These are phyloP conservation scores for Pissodes strobi DNA, from an alignment of 1,140 invertebrate species.

Conservation along the genomic window DNA sequence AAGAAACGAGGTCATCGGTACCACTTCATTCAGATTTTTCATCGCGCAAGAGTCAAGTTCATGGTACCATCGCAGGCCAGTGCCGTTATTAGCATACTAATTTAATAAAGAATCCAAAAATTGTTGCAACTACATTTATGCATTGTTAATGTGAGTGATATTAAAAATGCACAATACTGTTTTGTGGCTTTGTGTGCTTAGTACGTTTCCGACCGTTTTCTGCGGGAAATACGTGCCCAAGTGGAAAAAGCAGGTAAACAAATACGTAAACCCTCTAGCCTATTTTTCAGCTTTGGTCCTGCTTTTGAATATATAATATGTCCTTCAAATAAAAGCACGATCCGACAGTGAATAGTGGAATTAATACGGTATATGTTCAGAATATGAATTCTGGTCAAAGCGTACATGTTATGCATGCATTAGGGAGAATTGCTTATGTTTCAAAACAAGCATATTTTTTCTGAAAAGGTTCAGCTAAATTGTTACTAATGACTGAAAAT, in stretches of 20 bases:
- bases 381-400: too few species aligned
- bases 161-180: conserved; percentile 11
- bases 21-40: conserved; percentile 4
- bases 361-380: too few species aligned
- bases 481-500: too few species aligned
- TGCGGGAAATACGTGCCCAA: conserved; percentile 70
- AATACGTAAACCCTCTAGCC: too few species aligned
- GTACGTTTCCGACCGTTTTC: conserved; percentile 24
- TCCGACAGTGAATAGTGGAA: too few species aligned
- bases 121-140: conserved; percentile 2
- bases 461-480: too few species aligned
- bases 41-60: conserved; percentile 25
- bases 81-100: background rate
- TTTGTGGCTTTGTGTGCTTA: conserved; percentile 31
- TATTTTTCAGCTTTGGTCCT: too few species aligned
- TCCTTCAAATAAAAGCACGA: too few species aligned
- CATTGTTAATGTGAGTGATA: background rate
- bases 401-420: too few species aligned
- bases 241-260: conserved; percentile 76
- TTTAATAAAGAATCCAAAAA: background rate
- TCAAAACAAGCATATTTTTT: too few species aligned
- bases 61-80: background rate
- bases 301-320: too few species aligned
- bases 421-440: too few species aligned
- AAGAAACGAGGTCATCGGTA: conserved; percentile 21